These are phyloP conservation scores for Xestia c-nigrum DNA, from an alignment of 2,888 invertebrate genomes.

Conservation along the genomic window DNA sequence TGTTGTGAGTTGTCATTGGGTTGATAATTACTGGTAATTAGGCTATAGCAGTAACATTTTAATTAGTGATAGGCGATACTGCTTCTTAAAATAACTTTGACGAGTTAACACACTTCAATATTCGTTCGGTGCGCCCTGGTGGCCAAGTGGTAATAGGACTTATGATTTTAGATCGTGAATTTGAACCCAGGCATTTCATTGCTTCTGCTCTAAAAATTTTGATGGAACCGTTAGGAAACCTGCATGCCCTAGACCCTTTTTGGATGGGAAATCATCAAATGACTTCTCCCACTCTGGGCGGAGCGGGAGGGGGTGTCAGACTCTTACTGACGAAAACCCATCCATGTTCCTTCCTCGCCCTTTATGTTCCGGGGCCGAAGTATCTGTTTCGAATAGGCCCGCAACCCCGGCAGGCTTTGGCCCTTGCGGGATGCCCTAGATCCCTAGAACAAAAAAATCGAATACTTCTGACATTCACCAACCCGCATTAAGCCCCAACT, in stretches of 20 bases:
- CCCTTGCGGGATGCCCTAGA: too few relatives aligned
- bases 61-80: background rate
- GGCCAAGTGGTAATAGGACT: background rate
- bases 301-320: too few relatives aligned
- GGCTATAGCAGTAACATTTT: background rate
- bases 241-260: background rate
- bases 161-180: background rate
- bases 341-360: too few relatives aligned
- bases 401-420: too few relatives aligned
- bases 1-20: background rate
- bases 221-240: background rate
- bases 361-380: too few relatives aligned
- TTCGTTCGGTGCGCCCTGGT: background rate
- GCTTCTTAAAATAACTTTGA: background rate
- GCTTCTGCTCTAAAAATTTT: background rate
- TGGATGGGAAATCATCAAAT: too few relatives aligned
- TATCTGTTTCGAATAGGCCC: too few relatives aligned
- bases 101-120: background rate
- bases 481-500: background rate
- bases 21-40: slow-evolving; percentile 15
- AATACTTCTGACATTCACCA: background rate
- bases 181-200: background rate
- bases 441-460: too few relatives aligned
- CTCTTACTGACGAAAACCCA: too few relatives aligned
- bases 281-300: too few relatives aligned